phyloP scores from a whole-genome alignment of 2,888 invertebrate genomes.

The Cabera pusaria region DNA sequence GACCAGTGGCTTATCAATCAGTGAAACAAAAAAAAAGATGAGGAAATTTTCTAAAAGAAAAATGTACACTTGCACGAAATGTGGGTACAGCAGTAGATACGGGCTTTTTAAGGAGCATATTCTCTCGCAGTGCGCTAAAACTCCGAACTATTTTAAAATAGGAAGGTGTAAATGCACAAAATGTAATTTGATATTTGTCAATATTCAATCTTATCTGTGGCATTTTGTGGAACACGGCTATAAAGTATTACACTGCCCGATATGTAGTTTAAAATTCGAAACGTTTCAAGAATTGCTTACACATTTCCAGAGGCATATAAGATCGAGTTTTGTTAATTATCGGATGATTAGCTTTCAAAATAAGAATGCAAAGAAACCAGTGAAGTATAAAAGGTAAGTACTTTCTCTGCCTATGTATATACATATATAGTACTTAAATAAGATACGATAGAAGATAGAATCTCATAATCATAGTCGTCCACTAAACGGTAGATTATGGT shows the following conservation, averaged over 20 bases:
- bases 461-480: no score
- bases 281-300: fast-evolving
- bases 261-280: slow-evolving; percentile 23
- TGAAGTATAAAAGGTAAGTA: no score
- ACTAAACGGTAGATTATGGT: no score
- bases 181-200: slow-evolving; percentile 24
- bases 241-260: slow-evolving; percentile 31
- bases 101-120: slow-evolving; percentile 12
- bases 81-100: slow-evolving; percentile 18
- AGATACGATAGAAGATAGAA: no score
- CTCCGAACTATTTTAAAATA: no score
- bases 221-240: slow-evolving; percentile 43
- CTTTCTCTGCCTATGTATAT: no score
- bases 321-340: slow-evolving; percentile 18
- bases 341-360: slow-evolving; percentile 15
- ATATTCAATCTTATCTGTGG: slow-evolving; percentile 28
- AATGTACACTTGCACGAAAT: slow-evolving; percentile 18
- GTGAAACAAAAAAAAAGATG: no score
- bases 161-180: slow-evolving; percentile 39
- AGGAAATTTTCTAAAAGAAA: no score
- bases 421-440: no score
- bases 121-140: slow-evolving; percentile 5
- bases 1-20: no score
- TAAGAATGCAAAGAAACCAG: no score
- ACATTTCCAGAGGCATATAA: slow-evolving; percentile 41